Evolutionary conservation across 64 coral and sea anemone genomes (phyloP).

Genomic region (Montipora sp.): DNA sequence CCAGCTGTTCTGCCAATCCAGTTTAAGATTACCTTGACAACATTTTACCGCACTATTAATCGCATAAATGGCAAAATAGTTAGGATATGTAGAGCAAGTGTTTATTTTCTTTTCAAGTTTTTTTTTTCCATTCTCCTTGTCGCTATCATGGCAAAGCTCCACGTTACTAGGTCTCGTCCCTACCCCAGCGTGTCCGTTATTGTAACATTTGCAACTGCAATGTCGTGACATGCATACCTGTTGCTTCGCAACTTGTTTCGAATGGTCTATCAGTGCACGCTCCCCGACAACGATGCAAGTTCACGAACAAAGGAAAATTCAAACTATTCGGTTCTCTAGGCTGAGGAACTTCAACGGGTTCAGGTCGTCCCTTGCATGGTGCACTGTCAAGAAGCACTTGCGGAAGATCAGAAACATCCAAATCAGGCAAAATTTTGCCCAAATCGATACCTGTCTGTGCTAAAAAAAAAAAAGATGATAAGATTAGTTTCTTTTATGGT

Average conservation of each 20-base stretch:
- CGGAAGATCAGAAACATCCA: neutral
- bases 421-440: neutral
- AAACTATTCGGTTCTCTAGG: neutral
- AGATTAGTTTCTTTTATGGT: no score
- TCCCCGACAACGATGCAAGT: slow-evolving; percentile 10
- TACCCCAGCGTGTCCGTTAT: no score
- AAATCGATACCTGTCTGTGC: neutral
- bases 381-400: slow-evolving; percentile 19
- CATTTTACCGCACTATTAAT: no score
- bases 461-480: neutral
- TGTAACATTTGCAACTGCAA: no score
- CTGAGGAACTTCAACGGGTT: slow-evolving; percentile 9
- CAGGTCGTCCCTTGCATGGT: slow-evolving; percentile 5
- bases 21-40: no score
- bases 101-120: no score
- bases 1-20: no score
- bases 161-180: no score
- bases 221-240: neutral
- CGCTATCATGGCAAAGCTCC: no score
- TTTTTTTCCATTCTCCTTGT: no score
- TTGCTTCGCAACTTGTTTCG: slow-evolving; percentile 7
- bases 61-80: no score
- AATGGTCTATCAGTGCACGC: slow-evolving; percentile 6
- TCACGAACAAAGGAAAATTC: slow-evolving; percentile 38
- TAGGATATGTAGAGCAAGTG: no score